Conservation (phyloP, 2,113 vertebrate genomes). For the Rhinopithecus roxellana region DNA sequence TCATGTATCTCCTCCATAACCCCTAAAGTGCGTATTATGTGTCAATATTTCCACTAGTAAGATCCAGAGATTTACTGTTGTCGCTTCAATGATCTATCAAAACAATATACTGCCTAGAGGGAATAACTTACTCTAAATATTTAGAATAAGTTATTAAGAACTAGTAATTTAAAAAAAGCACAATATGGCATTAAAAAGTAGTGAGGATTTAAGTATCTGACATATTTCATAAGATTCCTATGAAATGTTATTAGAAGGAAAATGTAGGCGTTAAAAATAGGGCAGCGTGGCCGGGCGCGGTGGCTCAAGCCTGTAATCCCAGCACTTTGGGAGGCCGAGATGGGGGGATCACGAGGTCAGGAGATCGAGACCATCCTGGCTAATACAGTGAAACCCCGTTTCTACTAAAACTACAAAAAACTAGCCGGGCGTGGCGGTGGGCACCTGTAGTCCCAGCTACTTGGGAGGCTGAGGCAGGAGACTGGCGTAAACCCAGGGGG, state of each 20-base stretch:
- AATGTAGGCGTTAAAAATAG: conserved; percentile 11
- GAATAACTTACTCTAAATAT: not conserved
- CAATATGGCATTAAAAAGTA: not conserved
- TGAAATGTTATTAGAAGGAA: not conserved
- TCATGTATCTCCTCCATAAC: not conserved
- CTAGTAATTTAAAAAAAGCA: not conserved
- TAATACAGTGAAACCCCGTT: too few relatives aligned
- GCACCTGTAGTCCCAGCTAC: too few relatives aligned
- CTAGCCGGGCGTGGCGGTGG: too few relatives aligned
- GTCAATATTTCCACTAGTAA: not conserved
- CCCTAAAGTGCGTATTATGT: not conserved
- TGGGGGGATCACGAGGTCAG: too few relatives aligned
- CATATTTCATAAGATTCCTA: conserved; percentile 23
- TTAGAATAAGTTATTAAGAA: not conserved
- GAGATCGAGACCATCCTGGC: too few relatives aligned
- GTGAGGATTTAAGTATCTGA: not conserved
- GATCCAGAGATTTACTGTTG: not conserved
- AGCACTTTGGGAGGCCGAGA: too few relatives aligned
- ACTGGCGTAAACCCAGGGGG: too few relatives aligned
- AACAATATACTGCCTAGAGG: not conserved
- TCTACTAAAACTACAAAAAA: too few relatives aligned
- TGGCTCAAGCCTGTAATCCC: too few relatives aligned
- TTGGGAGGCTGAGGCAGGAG: too few relatives aligned
- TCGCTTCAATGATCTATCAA: not conserved
- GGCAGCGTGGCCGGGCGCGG: too few relatives aligned